Percentiles rank a stretch among this genome's conserved stretches.
phyloP scores from a whole-genome alignment of 2,797 vertebrate species.

The Neosilurus hyrtlii region DNA sequence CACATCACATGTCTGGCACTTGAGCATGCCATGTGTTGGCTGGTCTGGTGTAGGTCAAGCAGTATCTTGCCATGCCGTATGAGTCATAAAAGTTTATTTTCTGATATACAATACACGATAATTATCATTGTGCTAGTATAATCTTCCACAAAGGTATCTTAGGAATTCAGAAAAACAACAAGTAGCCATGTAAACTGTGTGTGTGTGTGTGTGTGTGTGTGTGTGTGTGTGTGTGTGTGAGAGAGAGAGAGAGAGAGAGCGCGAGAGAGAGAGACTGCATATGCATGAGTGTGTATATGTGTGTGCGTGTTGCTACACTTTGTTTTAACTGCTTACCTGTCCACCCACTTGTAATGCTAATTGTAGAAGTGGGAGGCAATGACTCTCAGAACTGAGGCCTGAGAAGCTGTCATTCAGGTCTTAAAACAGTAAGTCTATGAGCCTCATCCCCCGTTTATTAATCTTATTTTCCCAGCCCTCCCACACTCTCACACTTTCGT shows the following conservation, averaged over 20 bases:
- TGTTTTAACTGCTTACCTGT: constrained; percentile 16
- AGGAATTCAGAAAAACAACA: constrained; percentile 12
- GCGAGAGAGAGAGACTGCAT: too few species aligned
- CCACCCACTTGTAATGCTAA: constrained; percentile 21
- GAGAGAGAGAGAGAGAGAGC: too few species aligned
- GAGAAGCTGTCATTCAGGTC: constrained; percentile 37
- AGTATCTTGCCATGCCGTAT: constrained; percentile 29
- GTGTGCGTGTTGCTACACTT: not conserved
- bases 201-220: not conserved
- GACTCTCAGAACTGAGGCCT: not conserved
- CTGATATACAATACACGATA: constrained; percentile 19
- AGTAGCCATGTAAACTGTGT: not conserved
- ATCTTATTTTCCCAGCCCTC: constrained; percentile 26
- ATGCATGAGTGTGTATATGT: not conserved
- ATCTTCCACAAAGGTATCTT: constrained; percentile 7
- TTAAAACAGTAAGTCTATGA: constrained; percentile 32
- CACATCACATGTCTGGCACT: constrained; percentile 30
- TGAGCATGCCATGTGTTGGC: constrained; percentile 25
- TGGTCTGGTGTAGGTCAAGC: constrained; percentile 11
- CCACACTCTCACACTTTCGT: not conserved
- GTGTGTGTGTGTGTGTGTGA: not conserved
- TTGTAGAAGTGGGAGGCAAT: constrained; percentile 17
- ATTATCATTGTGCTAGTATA: constrained; percentile 13
- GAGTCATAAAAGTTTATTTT: constrained; percentile 36
- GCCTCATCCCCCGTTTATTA: constrained; percentile 30